Evolutionary conservation across 2,888 invertebrate species (phyloP), one percentile per base, ranked within the genome.

Genomic region (Acrobasis suavella): DNA sequence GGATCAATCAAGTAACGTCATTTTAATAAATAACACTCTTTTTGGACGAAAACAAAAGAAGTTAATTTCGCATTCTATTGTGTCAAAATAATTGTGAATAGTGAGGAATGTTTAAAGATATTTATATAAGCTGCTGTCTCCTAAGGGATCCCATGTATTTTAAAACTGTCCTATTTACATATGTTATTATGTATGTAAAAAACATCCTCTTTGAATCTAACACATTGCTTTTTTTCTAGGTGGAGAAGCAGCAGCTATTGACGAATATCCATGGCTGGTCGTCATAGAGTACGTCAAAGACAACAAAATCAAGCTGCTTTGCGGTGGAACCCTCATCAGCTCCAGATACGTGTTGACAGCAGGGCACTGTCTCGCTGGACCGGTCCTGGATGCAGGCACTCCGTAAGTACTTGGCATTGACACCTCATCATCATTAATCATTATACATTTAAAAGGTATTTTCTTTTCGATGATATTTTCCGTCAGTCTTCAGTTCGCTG

Each of bases 201-300:
- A n/a, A n/a, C n/a, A n/a, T n/a, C n/a, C n/a, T n/a, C n/a, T n/a
- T n/a, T n/a, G n/a, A n/a, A n/a, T 10, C n/a, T 22, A 22, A 22
- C 1, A 22, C 1, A 22, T 16, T 5, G 46, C 7, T 42, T 15
- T n/a, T n/a, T 62, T 69, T 69, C 1, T 62, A 81, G 89, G 84
- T 60, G 88, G 88, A 2, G 73, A 55, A 3, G 80, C 77, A 42
- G 88, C 93, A 2, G 66, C 69, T 0, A 72, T 94, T 5, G 93
- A 93, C 54, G 91, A 94, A 73, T 94, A 92, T 74, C 94, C 94
- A 0, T 94, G 94, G 94, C 75, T 94, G 80, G 91, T 84, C 0
- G 73, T 94, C 46, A 80, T 94, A 15, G 86, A 92, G 55, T 94
- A 94, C 71, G 64, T 65, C 0, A 73, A 73, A 50, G 55, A 64